phyloP scores from a whole-genome alignment of 2,888 invertebrate species.

The Ormyrus labotus region DNA sequence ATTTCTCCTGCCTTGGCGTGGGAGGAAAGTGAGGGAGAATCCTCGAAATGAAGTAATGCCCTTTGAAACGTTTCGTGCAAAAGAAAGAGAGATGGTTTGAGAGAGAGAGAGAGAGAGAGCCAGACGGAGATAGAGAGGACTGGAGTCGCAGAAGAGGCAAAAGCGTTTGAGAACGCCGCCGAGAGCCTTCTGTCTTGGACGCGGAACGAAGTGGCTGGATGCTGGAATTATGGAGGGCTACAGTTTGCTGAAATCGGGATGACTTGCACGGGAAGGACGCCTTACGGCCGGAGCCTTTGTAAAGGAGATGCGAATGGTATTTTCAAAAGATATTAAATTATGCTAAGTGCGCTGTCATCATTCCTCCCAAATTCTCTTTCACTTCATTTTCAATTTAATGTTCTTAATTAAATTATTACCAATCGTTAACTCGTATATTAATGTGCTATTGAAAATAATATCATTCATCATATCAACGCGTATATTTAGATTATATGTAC shows the following conservation, averaged over 20 bases:
- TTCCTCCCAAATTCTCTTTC: no score
- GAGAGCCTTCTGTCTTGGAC: constrained; percentile 11
- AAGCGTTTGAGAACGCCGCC: constrained; percentile 4
- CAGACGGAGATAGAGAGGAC: background rate
- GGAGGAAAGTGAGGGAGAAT: constrained; percentile 6
- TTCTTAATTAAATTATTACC: no score
- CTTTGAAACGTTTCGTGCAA: constrained; percentile 38
- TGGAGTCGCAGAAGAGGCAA: background rate
- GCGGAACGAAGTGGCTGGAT: constrained; percentile 17
- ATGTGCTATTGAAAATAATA: no score
- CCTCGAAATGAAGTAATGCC: constrained; percentile 46
- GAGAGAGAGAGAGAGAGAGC: background rate
- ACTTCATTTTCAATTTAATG: no score
- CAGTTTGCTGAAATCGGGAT: constrained; percentile 26
- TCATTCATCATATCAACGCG: no score
- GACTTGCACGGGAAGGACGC: background rate
- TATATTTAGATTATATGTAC: no score
- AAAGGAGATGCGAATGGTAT: no score
- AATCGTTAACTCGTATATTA: no score
- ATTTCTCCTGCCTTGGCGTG: constrained; percentile 27
- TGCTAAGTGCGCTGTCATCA: no score
- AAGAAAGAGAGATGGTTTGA: background rate
- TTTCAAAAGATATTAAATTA: no score
- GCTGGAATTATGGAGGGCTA: constrained; percentile 15
- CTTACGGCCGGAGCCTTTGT: no score